phyloP scores from a whole-genome alignment of 2,113 vertebrate genomes.

The Theristicus caerulescens region DNA sequence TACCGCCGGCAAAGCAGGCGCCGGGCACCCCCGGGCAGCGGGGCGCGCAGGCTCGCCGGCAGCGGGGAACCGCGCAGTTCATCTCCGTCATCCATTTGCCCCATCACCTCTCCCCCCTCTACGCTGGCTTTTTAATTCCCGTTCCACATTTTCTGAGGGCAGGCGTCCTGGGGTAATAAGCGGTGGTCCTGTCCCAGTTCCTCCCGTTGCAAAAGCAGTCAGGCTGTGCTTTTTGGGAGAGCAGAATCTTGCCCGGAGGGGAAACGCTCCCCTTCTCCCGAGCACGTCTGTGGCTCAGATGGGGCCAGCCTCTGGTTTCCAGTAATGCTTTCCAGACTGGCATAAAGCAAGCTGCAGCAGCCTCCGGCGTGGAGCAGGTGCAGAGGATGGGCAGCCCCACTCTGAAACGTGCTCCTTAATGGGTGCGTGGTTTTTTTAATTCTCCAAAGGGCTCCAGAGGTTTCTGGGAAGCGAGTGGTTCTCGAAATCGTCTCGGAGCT shows the following conservation, averaged over 20 bases:
- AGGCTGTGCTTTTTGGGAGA: background rate
- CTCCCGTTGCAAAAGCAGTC: background rate
- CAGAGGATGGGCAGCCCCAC: background rate
- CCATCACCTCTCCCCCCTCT: background rate
- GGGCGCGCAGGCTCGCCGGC: background rate
- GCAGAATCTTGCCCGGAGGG: background rate
- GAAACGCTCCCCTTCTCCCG: background rate
- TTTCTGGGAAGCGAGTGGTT: background rate
- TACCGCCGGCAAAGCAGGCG: background rate
- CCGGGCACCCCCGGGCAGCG: background rate
- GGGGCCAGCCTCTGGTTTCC: background rate
- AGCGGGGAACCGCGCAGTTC: background rate
- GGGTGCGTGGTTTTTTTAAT: background rate
- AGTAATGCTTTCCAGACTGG: background rate
- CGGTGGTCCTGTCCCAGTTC: background rate
- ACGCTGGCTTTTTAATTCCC: background rate
- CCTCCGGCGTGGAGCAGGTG: background rate
- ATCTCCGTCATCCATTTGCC: background rate
- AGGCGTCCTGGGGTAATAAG: fast-evolving
- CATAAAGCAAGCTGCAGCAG: background rate
- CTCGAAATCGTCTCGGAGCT: fast-evolving
- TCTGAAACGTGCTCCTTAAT: background rate
- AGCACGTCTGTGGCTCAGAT: background rate
- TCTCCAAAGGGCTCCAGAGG: background rate
- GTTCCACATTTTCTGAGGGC: background rate